A percentile compares a stretch with the other conserved stretches of the same genome.
Evolutionary conservation across 2,797 vertebrate genomes (phyloP).

Genomic region (Takifugu rubripes): DNA sequence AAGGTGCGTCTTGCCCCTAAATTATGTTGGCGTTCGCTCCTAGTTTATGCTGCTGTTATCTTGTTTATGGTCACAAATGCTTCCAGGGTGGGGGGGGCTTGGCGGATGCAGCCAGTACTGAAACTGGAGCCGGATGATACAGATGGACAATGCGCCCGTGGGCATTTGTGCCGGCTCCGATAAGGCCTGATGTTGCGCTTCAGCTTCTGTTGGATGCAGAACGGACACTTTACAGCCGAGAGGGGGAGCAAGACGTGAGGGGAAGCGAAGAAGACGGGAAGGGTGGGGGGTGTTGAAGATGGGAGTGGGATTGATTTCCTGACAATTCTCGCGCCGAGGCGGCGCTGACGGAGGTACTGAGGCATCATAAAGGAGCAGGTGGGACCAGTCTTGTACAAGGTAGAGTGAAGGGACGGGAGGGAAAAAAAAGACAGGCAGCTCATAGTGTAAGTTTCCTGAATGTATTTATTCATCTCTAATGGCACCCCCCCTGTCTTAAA

Average conservation of each 20-base stretch:
- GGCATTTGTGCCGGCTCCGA: constrained; percentile 65
- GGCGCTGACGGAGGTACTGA: constrained; percentile 43
- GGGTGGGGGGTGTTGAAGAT: constrained; percentile 26
- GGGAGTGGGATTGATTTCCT: constrained; percentile 65
- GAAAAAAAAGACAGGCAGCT: constrained; percentile 29
- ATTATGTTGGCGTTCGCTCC: constrained; percentile 69
- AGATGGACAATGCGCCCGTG: constrained; percentile 61
- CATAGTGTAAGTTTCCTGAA: constrained; percentile 12
- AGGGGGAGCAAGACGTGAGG: constrained; percentile 56
- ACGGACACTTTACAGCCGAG: constrained; percentile 56
- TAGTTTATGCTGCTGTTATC: constrained; percentile 57
- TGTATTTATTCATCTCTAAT: neutral
- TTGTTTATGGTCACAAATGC: constrained; percentile 48
- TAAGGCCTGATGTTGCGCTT: constrained; percentile 59
- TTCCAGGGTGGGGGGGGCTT: constrained; percentile 25
- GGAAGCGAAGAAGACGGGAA: constrained; percentile 13
- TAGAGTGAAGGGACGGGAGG: constrained; percentile 30
- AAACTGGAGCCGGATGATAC: constrained; percentile 67
- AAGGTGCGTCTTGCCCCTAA: constrained; percentile 77
- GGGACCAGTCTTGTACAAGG: constrained; percentile 45
- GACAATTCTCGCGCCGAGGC: constrained; percentile 57
- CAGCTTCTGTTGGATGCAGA: constrained; percentile 52
- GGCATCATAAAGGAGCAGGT: constrained; percentile 60
- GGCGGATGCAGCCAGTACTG: constrained; percentile 40
- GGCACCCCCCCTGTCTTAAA: constrained; percentile 1